phyloP scores from a whole-genome alignment of 2,113 vertebrate genomes.

The Aphyosemion australe region DNA sequence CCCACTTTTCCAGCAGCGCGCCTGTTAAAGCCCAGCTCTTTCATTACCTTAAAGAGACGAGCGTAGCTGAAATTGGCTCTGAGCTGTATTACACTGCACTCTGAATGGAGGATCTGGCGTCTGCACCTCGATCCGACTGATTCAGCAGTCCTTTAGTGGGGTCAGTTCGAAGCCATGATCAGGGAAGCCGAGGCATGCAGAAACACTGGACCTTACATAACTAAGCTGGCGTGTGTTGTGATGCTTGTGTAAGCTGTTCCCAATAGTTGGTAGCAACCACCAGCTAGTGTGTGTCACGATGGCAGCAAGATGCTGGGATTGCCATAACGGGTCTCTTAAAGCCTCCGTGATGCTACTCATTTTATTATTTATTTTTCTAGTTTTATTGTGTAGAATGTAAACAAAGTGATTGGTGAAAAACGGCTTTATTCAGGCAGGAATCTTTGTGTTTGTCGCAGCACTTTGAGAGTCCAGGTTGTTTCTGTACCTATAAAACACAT shows the following conservation, averaged over 20 bases:
- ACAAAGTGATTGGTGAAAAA: constrained; percentile 1
- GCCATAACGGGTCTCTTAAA: neutral
- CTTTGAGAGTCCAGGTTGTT: neutral
- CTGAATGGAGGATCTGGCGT: constrained; percentile 8
- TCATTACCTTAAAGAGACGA: constrained; percentile 5
- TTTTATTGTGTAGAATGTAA: constrained; percentile 30
- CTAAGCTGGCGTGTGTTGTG: constrained; percentile 52
- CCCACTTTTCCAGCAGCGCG: neutral
- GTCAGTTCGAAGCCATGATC: constrained; percentile 40
- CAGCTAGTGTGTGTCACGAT: constrained; percentile 12
- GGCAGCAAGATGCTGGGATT: neutral
- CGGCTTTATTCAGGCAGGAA: neutral
- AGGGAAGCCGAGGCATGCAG: constrained; percentile 44
- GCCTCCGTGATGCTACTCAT: constrained; percentile 2
- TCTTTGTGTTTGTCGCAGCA: constrained; percentile 7
- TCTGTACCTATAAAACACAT: neutral
- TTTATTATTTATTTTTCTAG: neutral
- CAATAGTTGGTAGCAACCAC: constrained; percentile 27
- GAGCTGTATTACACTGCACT: neutral
- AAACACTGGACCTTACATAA: constrained; percentile 68
- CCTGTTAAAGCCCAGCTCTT: neutral
- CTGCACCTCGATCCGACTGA: constrained; percentile 41
- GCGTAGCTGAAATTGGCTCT: neutral
- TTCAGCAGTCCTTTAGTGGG: constrained; percentile 46
- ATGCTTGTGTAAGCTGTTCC: constrained; percentile 64